Base-by-base conservation (phyloP, 2,888 invertebrate genomes). In the Leucoptera coffeella region DNA sequence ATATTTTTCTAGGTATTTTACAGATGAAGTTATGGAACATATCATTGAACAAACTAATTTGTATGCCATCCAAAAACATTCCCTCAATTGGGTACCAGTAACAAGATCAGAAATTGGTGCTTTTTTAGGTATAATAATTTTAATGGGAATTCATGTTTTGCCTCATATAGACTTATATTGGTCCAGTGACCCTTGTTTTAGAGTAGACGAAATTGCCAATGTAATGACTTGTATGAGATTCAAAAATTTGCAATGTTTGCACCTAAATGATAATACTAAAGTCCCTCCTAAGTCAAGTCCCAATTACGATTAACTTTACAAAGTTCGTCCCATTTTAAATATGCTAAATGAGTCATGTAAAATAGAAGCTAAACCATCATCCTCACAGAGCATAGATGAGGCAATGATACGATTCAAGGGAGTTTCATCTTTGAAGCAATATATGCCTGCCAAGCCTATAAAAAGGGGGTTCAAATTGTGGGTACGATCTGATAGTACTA, bases 101-200 rank as follows among this genome's bases (percentile, higher is more conserved):
- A 29, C 31, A 27, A 30, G 12, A 21, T 17, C 17, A 14, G 38
- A 39, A 35, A 32, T 38, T 11, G 33, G 28, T 25, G 37, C 37
- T 30, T 40, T 37, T 35, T 30, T 40, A 10, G 38, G 35, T 14
- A 36, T 38, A 24, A 14, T 38, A 12, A 38, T 38, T 31, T 31
- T 35, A 25, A 40, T 40, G 37, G 37, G 37, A 15, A 28, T 27
- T 30, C 31, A 38, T 32, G 29, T 30, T 21, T 31, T 40, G 24
- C 38, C 38, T 25, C 12, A 29, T 12, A 34, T 38, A 20, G 35
- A 38, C 30, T 33, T 35, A 32, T 40, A 39, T 36, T 41, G 39
- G 38, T 37, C 40, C 30, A 31, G 32, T 26, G 37, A 39, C 32
- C 35, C 35, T 23, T 29, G 29, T 29, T 35, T 38, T 32, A 30